Percentiles rank a stretch among this genome's conserved stretches.
These are phyloP conservation scores for Apis florea DNA, from an alignment of 1,140 invertebrate species.

Conservation along the genomic window DNA sequence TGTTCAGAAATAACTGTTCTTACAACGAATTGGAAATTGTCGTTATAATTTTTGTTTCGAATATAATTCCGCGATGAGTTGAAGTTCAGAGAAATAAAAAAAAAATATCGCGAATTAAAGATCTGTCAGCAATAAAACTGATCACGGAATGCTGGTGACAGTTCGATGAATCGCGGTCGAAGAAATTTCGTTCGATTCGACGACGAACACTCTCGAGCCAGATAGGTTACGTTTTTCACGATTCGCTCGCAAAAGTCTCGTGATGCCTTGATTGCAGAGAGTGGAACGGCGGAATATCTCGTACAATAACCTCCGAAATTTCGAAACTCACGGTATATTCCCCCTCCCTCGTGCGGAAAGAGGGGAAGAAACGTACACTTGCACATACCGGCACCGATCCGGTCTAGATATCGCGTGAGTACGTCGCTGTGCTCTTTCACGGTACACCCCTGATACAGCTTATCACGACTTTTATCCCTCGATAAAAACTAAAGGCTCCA, in stretches of 20 bases:
- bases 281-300: background rate
- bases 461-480: conserved; percentile 76
- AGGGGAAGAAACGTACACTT: background rate
- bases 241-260: background rate
- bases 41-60: no score
- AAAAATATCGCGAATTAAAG: no score
- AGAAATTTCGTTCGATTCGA: background rate
- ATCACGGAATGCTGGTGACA: no score
- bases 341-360: background rate
- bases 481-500: conserved; percentile 78
- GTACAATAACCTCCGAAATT: conserved; percentile 38
- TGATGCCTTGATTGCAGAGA: background rate
- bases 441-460: conserved; percentile 72
- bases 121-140: no score
- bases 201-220: background rate
- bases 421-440: conserved; percentile 66
- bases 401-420: conserved; percentile 55
- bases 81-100: no score
- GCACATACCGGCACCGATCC: conserved; percentile 52
- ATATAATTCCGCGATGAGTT: no score
- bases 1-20: no score
- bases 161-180: no score
- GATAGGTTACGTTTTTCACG: conserved; percentile 1
- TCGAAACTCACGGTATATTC: background rate
- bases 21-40: no score